Evolutionary conservation across 2,113 vertebrate species (phyloP).

Genomic region (Charadrius vociferus): DNA sequence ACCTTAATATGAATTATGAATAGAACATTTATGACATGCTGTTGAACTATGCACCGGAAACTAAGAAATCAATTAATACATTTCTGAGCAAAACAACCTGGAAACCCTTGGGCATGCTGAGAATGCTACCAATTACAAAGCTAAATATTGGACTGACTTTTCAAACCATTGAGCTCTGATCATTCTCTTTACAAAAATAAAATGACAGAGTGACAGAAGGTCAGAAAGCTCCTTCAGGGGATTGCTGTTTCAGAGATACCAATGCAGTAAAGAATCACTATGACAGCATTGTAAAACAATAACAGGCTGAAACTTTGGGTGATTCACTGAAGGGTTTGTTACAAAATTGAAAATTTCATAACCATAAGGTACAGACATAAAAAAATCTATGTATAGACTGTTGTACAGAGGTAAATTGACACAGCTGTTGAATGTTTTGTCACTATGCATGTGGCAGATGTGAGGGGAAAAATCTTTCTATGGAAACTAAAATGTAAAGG

Average conservation of each 20-base stretch:
- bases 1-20: neutral
- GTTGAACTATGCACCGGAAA: neutral
- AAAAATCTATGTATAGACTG: neutral
- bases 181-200: neutral
- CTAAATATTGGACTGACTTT: neutral
- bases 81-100: neutral
- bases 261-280: constrained; percentile 5
- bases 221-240: neutral
- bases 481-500: neutral
- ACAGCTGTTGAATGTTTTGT: neutral
- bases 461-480: neutral
- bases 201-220: neutral
- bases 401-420: neutral
- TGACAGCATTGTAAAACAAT: neutral
- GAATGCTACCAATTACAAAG: neutral
- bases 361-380: neutral
- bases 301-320: neutral
- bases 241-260: neutral
- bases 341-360: neutral
- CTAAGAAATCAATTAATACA: neutral
- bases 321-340: neutral
- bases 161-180: neutral
- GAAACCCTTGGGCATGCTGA: neutral
- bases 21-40: neutral
- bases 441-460: neutral